Percentiles rank a stretch among this genome's conserved stretches.
Evolutionary conservation across 2,888 invertebrate genomes (phyloP).

Genomic region (Pandemis cinnamomeana): DNA sequence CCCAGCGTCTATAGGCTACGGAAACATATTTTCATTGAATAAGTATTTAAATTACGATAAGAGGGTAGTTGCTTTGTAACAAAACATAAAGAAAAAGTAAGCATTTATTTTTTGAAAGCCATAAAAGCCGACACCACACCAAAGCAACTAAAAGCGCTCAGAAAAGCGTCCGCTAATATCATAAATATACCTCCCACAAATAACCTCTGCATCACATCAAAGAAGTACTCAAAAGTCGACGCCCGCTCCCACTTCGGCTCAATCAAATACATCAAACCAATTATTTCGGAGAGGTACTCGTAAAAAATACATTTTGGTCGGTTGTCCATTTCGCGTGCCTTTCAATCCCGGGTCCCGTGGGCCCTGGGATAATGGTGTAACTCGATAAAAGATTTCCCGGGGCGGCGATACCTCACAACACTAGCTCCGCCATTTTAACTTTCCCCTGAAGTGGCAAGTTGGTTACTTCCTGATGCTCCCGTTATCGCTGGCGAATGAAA

Average conservation of each 20-base stretch:
- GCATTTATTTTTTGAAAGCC: not conserved
- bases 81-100: not conserved
- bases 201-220: constrained; percentile 28
- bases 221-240: constrained; percentile 19
- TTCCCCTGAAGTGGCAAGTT: constrained; percentile 36
- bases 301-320: constrained; percentile 42
- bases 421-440: constrained; percentile 43
- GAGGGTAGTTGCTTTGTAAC: no score
- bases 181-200: constrained; percentile 6
- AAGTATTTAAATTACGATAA: no score
- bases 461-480: constrained; percentile 26
- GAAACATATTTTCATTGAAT: no score
- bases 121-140: not conserved
- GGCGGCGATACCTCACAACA: constrained; percentile 58
- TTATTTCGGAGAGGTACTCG: constrained; percentile 39
- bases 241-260: constrained; percentile 21
- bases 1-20: no score
- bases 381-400: constrained; percentile 82
- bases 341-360: constrained; percentile 29
- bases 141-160: not conserved
- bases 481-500: constrained; percentile 22
- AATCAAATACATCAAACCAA: constrained; percentile 40
- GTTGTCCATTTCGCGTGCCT: constrained; percentile 38
- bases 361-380: constrained; percentile 65
- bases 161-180: not conserved